Base-by-base conservation (phyloP, 2,113 vertebrate species). In the Neolamprologus fasciatus region DNA sequence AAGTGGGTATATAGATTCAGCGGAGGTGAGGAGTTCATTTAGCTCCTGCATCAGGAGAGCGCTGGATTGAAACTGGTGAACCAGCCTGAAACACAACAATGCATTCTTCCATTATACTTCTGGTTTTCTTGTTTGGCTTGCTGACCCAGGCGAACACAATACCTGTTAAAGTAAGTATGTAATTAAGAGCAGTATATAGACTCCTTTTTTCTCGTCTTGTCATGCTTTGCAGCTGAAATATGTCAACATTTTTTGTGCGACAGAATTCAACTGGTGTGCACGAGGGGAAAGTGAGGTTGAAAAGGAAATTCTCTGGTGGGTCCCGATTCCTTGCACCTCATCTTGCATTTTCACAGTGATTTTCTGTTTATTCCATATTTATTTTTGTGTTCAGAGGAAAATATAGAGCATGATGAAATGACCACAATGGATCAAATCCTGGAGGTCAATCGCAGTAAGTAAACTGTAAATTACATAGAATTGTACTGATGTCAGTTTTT, bases 351-450 rank as follows among this genome's bases (percentile, higher is more conserved):
- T 33, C 26, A 51, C 61, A 26, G 7, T 63, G 12, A 51, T 53
- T 68, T 68, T 80, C n/a, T 28, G 50, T 80, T 61, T 19, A 28
- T 42, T 47, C 5, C 21, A 81, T 31, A 58, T 26, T 31, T 61
- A 42, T 47, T 19, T 84, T 61, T 71, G 8, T 82, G 9, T 86
- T 57, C 35, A 95, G 94, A 92, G 85, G 95, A 95, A 91, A 26
- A 87, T 8, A 2, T 79, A 40, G 90, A 92, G 10, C 83, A 19
- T 12, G 93, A 95, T 8, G 92, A 96, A 14, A 94, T 96, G 78
- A 96, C 89, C 14, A 89, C 93, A 14, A 97, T 97, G 96, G 96
- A 97, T 91, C 94, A 91, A 88, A 96, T 97, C 86, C 91, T 97
- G 58, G 28, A 68, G 51, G 91, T 95, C 87, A 97, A 97, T 35